Evolutionary conservation across 1,140 invertebrate species (phyloP).

Genomic region (Sogatella furcifera): DNA sequence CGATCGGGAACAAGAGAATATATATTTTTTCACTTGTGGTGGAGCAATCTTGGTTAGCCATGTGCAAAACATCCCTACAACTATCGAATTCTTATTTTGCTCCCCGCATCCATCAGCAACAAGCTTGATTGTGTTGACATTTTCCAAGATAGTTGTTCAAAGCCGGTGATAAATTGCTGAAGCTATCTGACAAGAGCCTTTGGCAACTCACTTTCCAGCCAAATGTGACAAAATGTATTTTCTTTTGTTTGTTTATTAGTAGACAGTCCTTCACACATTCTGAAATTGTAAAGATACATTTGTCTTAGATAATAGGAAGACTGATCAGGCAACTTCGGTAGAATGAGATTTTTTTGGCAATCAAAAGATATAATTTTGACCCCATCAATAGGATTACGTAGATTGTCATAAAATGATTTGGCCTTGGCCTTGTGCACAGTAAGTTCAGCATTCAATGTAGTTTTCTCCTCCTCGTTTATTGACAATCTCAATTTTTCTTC

Average conservation of each 20-base stretch:
- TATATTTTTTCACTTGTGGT: conserved; percentile 17
- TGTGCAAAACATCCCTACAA: conserved; percentile 18
- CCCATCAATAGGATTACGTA: conserved; percentile 5
- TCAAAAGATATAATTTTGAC: conserved; percentile 11
- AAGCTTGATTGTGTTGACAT: conserved; percentile 6
- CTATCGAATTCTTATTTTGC: conserved; percentile 16
- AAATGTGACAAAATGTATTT: conserved; percentile 27
- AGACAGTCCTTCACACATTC: conserved; percentile 25
- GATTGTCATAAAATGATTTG: conserved; percentile 12
- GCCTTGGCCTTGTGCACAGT: conserved; percentile 8
- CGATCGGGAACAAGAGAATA: conserved; percentile 26
- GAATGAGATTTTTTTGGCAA: conserved; percentile 14
- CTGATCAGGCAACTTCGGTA: conserved; percentile 8
- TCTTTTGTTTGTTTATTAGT: no score
- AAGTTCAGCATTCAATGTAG: neutral
- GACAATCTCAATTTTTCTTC: conserved; percentile 7
- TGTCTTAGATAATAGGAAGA: conserved; percentile 23
- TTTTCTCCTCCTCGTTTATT: conserved; percentile 4
- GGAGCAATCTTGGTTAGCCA: conserved; percentile 18
- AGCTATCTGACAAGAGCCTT: conserved; percentile 28
- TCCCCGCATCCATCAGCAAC: conserved; percentile 12
- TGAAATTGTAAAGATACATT: conserved; percentile 29
- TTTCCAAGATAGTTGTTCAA: conserved; percentile 2
- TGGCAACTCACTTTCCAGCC: conserved; percentile 24
- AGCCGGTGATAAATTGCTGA: conserved; percentile 23